phyloP scores from a whole-genome alignment of 2,797 vertebrate species.

The Tachyglossus aculeatus region DNA sequence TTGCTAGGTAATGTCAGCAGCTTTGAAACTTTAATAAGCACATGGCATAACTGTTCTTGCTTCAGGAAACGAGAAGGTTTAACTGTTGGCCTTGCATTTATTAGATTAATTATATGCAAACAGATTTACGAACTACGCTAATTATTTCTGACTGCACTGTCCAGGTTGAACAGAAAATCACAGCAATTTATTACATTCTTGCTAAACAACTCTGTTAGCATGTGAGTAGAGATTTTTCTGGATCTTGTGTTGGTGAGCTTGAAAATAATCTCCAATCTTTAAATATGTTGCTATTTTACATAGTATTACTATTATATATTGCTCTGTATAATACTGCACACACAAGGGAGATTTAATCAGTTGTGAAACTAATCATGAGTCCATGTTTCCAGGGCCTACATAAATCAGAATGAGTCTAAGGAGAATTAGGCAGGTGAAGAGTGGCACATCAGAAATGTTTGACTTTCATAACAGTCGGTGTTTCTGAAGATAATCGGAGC shows the following conservation, averaged over 20 bases:
- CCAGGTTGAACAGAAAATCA: conserved; percentile 8
- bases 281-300: too few relatives aligned
- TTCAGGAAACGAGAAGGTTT: conserved; percentile 19
- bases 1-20: conserved; percentile 12
- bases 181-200: conserved; percentile 15
- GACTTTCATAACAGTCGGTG: too few relatives aligned
- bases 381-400: too few relatives aligned
- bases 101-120: conserved; percentile 28
- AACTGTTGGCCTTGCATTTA: neutral
- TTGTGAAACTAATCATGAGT: too few relatives aligned
- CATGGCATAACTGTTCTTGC: neutral
- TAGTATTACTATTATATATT: too few relatives aligned
- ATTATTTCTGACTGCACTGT: conserved; percentile 8
- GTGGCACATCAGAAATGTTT: too few relatives aligned
- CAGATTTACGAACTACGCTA: neutral
- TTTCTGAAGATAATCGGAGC: too few relatives aligned
- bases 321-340: too few relatives aligned
- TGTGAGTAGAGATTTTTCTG: neutral
- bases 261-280: neutral
- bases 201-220: neutral
- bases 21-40: conserved; percentile 34
- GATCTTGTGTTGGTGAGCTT: neutral
- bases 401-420: too few relatives aligned
- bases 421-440: too few relatives aligned
- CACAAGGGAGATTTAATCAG: too few relatives aligned